These are phyloP conservation scores for Pterois miles DNA, from an alignment of 2,797 vertebrate species.

Conservation along the genomic window DNA sequence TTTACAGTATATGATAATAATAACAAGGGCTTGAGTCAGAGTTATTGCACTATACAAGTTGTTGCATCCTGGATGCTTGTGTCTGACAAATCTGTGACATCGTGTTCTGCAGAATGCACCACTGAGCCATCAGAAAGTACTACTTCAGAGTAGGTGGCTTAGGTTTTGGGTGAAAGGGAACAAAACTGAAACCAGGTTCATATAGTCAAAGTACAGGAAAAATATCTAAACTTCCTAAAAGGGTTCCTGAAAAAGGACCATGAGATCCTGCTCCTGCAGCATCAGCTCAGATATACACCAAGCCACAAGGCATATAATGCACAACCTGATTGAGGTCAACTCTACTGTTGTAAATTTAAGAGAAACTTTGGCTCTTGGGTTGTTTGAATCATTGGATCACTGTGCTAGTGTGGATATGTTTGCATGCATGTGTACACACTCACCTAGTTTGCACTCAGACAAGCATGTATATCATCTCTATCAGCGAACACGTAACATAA, in stretches of 20 bases:
- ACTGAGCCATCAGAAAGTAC: background rate
- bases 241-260: slow-evolving; percentile 8
- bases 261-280: background rate
- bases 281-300: background rate
- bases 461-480: slow-evolving; percentile 39
- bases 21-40: background rate
- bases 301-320: slow-evolving; percentile 6
- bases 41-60: background rate
- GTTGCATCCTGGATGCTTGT: background rate
- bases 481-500: slow-evolving; percentile 52
- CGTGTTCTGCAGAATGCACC: background rate
- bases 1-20: background rate
- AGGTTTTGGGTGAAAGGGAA: background rate
- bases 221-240: background rate
- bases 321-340: slow-evolving; percentile 41
- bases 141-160: background rate
- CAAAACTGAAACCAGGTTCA: background rate
- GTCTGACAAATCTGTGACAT: background rate
- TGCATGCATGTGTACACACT: background rate
- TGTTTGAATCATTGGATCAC: slow-evolving; percentile 42
- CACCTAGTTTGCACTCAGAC: slow-evolving; percentile 11
- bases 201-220: slow-evolving; percentile 5
- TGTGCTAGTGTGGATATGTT: slow-evolving; percentile 1
- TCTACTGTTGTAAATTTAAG: slow-evolving; percentile 33
- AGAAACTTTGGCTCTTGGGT: slow-evolving; percentile 22